Base-by-base conservation (phyloP, 2,797 vertebrate genomes). In the Acropternis orthonyx region DNA sequence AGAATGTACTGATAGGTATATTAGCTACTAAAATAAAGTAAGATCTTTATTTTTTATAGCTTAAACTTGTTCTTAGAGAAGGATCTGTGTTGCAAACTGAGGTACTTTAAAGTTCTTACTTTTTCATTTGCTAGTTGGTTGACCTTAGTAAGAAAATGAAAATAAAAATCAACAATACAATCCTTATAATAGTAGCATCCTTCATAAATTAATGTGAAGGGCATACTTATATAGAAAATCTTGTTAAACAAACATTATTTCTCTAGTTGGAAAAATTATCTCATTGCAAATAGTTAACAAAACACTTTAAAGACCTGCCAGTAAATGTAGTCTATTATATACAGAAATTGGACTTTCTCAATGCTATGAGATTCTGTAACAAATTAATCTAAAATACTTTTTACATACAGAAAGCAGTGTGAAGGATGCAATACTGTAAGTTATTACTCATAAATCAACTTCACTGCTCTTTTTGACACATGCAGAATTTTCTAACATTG, bases 71-170 rank as follows among this genome's bases (percentile, higher is more conserved):
- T 85, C 10, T 83, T 62, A 69, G 22, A 36, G 17, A 52, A 56
- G 9, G 3, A 71, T 43, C 36, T 28, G 36, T 85, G 20, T 52
- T 77, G 44, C 36, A 83, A 74, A 73, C 9, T 23, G 41, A 76
- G 23, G 12, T n/a, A 22, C 30, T 66, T 67, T 67, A 51, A 90
- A 85, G 18, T 8, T 44, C 8, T 8, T 2, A 3, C 0, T 0
- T 0, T 77, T 76, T 77, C 69, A 17, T 43, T 66, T 81, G 69
- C 56, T 67, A 59, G 44, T 65, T 65, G 54, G 58, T 71, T 30
- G 81, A 44, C 5, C 14, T 81, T 27, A 36, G 15, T 20, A 67
- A 71, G 46, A 90, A 56, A 32, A 1, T 7, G 11, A 85, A 87
- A 91, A 87, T 27, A 73, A 78, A 93, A 54, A 14, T 54, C 21